phyloP scores from a whole-genome alignment of 2,113 vertebrate species.

The Zosterops hypoxanthus region DNA sequence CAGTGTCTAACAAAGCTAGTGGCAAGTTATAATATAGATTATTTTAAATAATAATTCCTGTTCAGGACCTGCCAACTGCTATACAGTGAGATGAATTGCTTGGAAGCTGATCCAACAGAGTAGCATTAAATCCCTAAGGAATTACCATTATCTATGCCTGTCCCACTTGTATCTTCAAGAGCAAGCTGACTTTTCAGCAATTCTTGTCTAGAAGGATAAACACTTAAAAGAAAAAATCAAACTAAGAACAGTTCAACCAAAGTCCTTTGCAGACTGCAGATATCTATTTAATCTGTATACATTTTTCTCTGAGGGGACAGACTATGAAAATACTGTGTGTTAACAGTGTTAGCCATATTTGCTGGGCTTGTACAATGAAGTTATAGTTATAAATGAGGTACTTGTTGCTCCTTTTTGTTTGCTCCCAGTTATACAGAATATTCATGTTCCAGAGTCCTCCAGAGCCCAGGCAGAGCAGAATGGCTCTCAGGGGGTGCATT shows the following conservation, averaged over 20 bases:
- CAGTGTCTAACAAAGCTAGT: not conserved
- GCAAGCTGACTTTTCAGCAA: not conserved
- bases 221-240: not conserved
- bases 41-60: not conserved
- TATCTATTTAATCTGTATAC: not conserved
- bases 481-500: not conserved
- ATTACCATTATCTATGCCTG: not conserved
- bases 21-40: not conserved
- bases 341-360: not conserved
- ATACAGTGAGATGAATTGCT: not conserved
- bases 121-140: not conserved
- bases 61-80: not conserved
- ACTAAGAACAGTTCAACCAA: not conserved
- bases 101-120: not conserved
- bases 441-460: not conserved
- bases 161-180: not conserved
- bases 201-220: not conserved
- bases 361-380: not conserved
- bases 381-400: not conserved
- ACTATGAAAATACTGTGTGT: not conserved
- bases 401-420: not conserved
- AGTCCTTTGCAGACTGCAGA: not conserved
- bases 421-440: not conserved
- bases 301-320: not conserved
- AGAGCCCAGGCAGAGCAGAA: not conserved